Conservation (phyloP, 35 echinoderm and acorn worm genomes). For the Apostichopus californicus region DNA sequence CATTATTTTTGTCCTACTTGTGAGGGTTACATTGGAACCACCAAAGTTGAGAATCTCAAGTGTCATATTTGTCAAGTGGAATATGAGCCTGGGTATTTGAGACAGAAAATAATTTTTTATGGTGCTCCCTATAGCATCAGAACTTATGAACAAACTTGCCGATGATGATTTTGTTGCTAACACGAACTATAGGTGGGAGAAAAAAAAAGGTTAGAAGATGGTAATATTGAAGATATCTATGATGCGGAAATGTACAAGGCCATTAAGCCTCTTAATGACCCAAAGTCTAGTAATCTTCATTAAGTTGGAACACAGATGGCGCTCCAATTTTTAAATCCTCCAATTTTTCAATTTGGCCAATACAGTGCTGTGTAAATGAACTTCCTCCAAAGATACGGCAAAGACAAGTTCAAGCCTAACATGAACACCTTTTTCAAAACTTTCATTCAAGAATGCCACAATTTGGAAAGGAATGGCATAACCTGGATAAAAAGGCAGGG, state of each 20-base stretch:
- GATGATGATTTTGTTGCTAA: slow-evolving; percentile 20
- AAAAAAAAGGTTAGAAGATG: not conserved
- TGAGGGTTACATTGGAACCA: slow-evolving; percentile 1
- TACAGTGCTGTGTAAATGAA: slow-evolving; percentile 46
- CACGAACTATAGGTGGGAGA: slow-evolving; percentile 27
- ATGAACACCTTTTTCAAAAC: slow-evolving; percentile 43
- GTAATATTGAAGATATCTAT: slow-evolving; percentile 33
- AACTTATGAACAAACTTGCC: not conserved
- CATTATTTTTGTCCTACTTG: slow-evolving; percentile 19
- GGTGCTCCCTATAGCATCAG: not conserved
- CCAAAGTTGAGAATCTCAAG: not conserved
- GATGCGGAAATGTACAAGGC: slow-evolving; percentile 21
- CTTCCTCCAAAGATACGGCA: slow-evolving; percentile 36
- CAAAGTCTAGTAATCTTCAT: slow-evolving; percentile 11
- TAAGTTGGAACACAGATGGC: slow-evolving; percentile 46
- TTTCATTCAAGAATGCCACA: slow-evolving; percentile 23
- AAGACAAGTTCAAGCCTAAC: slow-evolving; percentile 13
- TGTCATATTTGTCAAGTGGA: slow-evolving; percentile 13
- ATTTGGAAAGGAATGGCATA: slow-evolving; percentile 27
- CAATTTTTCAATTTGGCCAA: slow-evolving; percentile 48
- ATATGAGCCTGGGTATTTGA: not conserved
- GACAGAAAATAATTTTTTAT: slow-evolving; percentile 19
- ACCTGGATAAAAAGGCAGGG: not conserved
- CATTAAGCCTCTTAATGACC: slow-evolving; percentile 27
- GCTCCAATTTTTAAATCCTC: slow-evolving; percentile 52